Evolutionary conservation across 2,888 invertebrate genomes (phyloP), one percentile per base, ranked within the genome.

Genomic region (Sesamia inferens): DNA sequence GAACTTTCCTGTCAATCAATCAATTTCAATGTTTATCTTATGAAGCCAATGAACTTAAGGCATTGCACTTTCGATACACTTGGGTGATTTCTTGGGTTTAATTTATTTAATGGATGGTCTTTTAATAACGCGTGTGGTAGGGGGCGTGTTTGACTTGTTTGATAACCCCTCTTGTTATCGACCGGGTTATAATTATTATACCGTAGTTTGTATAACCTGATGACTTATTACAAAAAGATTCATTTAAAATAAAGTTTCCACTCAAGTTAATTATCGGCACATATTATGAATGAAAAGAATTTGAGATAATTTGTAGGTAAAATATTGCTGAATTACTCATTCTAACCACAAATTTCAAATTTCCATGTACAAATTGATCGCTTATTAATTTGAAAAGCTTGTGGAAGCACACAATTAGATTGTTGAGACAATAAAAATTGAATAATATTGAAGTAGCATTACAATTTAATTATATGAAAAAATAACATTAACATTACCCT

Each of bases 401-500:
- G 24, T 54, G 42, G 8, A 24, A 42, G 11, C 31, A 74, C 42
- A 48, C 31, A 1, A 31, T 31, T 13, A 10, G 42, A 24, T 42
- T 67, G 22, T 31, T 76, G 80, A 57, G 62, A 24, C 62, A 62
- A 24, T 22, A 19, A 11, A 19, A 14, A 2, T 14, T 22, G 6
- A 59, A 51, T 24, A 19, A n/a, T 55, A 51, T 39, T 70, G 7
- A 65, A 69, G 70, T n/a, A 58, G 19, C 19, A 51, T 4, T 10
- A 51, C 39, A 58, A 69, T 62, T 47, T 82, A 94, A 87, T 97
- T 97, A 87, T 97, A 97, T 90, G 97, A 51, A 51, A 51, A 51
- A 51, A 51, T 51, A 19, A 51, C 51, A n/a, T 44, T 22, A 58
- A 69, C 64, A 58, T 83, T 95, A 97, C 97, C 94, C 97, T 93